Evolutionary conservation across 2,113 vertebrate species (phyloP).

Genomic region (Hyperoodon ampullatus): DNA sequence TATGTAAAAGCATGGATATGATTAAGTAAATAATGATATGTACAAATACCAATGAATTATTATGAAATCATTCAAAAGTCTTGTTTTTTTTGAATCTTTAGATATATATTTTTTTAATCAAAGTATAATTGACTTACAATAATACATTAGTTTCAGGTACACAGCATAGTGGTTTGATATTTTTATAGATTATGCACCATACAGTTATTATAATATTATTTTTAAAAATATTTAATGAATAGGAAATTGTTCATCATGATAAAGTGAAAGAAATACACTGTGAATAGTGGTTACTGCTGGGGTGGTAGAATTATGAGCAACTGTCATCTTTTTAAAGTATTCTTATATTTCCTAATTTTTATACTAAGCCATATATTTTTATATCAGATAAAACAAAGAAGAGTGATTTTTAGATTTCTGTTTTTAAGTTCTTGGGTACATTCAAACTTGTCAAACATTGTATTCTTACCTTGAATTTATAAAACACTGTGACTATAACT

Average conservation of each 20-base stretch:
- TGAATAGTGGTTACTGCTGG: neutral
- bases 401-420: neutral
- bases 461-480: neutral
- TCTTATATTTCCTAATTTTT: neutral
- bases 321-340: neutral
- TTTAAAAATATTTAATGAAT: neutral
- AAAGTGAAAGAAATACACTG: neutral
- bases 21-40: neutral
- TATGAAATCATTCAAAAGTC: conserved; percentile 4
- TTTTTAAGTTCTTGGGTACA: neutral
- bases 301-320: neutral
- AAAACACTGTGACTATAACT: neutral
- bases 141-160: neutral
- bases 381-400: neutral
- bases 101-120: too few species aligned
- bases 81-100: too few species aligned
- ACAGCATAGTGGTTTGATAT: too few species aligned
- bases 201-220: too few species aligned
- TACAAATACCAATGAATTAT: neutral
- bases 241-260: conserved; percentile 5
- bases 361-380: neutral
- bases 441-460: neutral
- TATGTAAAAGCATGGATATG: neutral
- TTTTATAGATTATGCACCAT: too few species aligned
- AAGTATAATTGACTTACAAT: too few species aligned